Evolutionary conservation across 2,113 vertebrate species (phyloP).

Genomic region (Ellobius talpinus): DNA sequence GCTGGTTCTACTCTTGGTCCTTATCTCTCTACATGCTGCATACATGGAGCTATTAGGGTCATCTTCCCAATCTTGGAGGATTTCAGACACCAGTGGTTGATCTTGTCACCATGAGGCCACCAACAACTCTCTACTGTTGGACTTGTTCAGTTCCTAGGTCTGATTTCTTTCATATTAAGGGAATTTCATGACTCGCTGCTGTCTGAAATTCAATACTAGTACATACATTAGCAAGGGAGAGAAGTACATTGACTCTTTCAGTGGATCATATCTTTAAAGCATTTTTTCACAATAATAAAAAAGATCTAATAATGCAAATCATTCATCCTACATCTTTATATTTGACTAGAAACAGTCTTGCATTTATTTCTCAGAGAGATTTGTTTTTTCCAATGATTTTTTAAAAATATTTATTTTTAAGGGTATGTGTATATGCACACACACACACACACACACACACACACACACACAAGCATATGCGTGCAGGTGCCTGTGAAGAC

Average conservation of each 20-base stretch:
- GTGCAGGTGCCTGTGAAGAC: no score
- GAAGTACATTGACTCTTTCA: not conserved
- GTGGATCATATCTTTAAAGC: not conserved
- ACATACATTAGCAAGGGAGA: not conserved
- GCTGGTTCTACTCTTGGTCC: not conserved
- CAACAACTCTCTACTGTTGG: not conserved
- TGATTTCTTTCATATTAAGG: not conserved
- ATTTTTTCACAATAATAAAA: not conserved
- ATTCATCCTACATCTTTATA: not conserved
- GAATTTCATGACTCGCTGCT: not conserved
- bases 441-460: no score
- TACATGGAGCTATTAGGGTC: not conserved
- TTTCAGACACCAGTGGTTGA: not conserved
- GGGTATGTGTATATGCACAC: not conserved
- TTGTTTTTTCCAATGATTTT: not conserved
- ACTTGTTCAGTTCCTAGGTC: not conserved
- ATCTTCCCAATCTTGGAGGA: not conserved
- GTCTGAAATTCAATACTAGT: not conserved
- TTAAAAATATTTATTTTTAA: not conserved
- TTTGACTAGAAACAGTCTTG: not conserved
- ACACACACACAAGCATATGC: no score
- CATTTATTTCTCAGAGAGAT: not conserved
- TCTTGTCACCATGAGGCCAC: not conserved
- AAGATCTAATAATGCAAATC: not conserved
- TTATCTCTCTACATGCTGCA: not conserved